Evolutionary conservation across 2,113 vertebrate species (phyloP).

Genomic region (Lophotis ruficrista): DNA sequence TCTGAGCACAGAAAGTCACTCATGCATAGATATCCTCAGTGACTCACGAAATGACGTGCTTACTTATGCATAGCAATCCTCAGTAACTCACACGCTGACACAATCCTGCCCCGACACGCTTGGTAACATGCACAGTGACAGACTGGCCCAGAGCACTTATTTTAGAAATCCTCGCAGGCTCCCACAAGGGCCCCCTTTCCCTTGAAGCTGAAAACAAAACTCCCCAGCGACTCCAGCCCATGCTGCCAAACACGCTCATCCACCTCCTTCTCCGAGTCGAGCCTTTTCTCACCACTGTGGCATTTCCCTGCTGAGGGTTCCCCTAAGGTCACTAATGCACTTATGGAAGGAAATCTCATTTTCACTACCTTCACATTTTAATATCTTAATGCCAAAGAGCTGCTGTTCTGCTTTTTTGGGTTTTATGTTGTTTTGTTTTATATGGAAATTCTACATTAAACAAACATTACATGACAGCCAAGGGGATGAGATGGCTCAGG

Average conservation of each 20-base stretch:
- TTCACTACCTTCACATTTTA: constrained; percentile 20
- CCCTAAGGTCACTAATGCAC: not conserved
- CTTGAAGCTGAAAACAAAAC: not conserved
- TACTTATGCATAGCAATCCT: constrained; percentile 27
- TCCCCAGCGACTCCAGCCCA: not conserved
- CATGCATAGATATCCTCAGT: constrained; percentile 27
- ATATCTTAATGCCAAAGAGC: not conserved
- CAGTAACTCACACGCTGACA: not conserved
- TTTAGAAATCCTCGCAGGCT: not conserved
- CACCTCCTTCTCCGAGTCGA: not conserved
- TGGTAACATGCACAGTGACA: not conserved
- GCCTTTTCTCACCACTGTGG: not conserved
- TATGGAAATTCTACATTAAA: constrained; percentile 40
- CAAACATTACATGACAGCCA: constrained; percentile 16
- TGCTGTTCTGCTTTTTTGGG: not conserved
- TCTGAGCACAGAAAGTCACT: constrained; percentile 7
- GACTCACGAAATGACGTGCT: not conserved
- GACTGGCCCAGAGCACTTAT: not conserved
- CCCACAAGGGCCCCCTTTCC: not conserved
- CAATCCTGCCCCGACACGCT: not conserved
- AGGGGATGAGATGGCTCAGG: constrained; percentile 34
- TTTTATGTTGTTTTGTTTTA: constrained; percentile 35
- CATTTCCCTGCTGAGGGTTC: not conserved
- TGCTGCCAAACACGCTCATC: not conserved
- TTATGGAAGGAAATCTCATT: constrained; percentile 22